Evolutionary conservation across 2,113 vertebrate species (phyloP).

Genomic region (Malurus elegans): DNA sequence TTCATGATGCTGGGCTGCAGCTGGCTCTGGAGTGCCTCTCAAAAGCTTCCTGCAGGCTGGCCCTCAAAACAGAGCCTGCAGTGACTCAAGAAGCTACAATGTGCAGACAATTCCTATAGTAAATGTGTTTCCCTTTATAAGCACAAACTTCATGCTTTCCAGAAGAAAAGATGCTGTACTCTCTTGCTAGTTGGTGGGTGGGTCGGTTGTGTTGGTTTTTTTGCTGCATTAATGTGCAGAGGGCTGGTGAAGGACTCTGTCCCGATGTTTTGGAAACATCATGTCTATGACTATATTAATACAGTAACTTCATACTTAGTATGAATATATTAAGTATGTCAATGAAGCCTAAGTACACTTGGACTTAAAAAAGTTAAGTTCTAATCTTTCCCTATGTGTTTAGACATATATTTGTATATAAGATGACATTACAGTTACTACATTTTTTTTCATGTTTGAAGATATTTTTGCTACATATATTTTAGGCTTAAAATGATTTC

Average conservation of each 20-base stretch:
- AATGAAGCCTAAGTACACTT: not conserved
- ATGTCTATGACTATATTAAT: not conserved
- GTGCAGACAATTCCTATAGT: not conserved
- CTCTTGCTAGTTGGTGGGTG: not conserved
- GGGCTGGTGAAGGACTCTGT: not conserved
- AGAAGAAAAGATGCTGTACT: not conserved
- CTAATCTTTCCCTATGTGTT: not conserved
- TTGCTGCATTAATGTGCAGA: not conserved
- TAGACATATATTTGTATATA: not conserved
- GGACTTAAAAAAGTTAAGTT: not conserved
- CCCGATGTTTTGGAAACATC: not conserved
- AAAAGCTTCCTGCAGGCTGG: not conserved
- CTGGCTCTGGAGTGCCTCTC: not conserved
- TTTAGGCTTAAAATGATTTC: not conserved
- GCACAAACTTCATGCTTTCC: not conserved
- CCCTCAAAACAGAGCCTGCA: not conserved
- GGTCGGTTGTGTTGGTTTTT: not conserved
- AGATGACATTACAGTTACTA: not conserved
- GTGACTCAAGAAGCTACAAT: fast-evolving
- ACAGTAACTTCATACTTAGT: not conserved
- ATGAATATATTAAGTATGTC: not conserved
- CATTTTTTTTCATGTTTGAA: not conserved
- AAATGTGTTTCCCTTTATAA: not conserved
- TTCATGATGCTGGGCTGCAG: not conserved
- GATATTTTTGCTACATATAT: not conserved